A percentile compares a stretch with the other conserved stretches of the same genome.
phyloP scores from a whole-genome alignment of 2,113 vertebrate species.

The human region GRCh38 chr12:103407001-103407500 shows the following conservation, averaged over 20 bases:
- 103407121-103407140: not conserved
- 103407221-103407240: not conserved
- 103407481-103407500: not conserved
- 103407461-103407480: not conserved
- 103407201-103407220: not conserved
- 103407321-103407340: not conserved
- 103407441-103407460: not conserved
- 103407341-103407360: not conserved
- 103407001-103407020: not conserved
- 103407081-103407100: not conserved
- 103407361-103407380: not conserved
- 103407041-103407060: constrained; percentile 21
- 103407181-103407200: not conserved
- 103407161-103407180: accelerated
- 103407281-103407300: not conserved
- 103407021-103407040: not conserved
- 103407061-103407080: not conserved
- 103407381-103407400: not conserved
- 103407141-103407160: not conserved
- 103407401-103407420: not conserved
- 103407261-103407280: not conserved
- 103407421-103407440: not conserved
- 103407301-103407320: not conserved
- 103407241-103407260: not conserved
- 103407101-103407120: not conserved